phyloP scores from a whole-genome alignment of 2,888 invertebrate genomes.

The Drosophila paramelanica region DNA sequence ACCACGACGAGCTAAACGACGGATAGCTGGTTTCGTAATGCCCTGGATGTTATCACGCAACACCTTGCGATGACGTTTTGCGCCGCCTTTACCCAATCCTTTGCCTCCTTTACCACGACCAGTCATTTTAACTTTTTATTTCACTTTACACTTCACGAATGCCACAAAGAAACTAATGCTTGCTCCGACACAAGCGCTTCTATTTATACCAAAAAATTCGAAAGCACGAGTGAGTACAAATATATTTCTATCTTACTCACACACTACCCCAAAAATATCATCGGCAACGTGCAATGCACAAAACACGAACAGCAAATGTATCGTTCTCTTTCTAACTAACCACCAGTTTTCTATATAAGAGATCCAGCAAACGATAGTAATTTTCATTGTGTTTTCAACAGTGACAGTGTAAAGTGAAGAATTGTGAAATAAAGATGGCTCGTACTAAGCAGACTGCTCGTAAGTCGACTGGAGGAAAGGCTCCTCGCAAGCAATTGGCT shows the following conservation, averaged over 20 bases:
- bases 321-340: neutral
- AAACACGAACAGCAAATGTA: slow-evolving; percentile 21
- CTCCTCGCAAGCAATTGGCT: slow-evolving; percentile 9
- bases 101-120: slow-evolving; percentile 92
- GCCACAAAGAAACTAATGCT: too few species aligned
- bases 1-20: slow-evolving; percentile 89
- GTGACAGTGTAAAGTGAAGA: slow-evolving; percentile 18
- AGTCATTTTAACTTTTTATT: slow-evolving; percentile 91
- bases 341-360: slow-evolving; percentile 14
- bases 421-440: slow-evolving; percentile 8
- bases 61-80: slow-evolving; percentile 93
- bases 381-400: slow-evolving; percentile 9
- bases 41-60: slow-evolving; percentile 91
- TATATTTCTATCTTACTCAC: neutral
- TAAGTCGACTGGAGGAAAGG: slow-evolving; percentile 26
- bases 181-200: slow-evolving; percentile 42
- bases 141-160: slow-evolving; percentile 82
- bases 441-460: slow-evolving; percentile 12
- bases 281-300: neutral
- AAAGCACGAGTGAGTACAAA: slow-evolving; percentile 2
- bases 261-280: neutral
- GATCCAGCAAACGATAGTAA: neutral
- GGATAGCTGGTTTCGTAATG: slow-evolving; percentile 90
- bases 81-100: slow-evolving; percentile 92
- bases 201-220: slow-evolving; percentile 7